These are phyloP conservation scores for Squalus acanthias DNA, from an alignment of 2,797 vertebrate species.

Conservation along the genomic window DNA sequence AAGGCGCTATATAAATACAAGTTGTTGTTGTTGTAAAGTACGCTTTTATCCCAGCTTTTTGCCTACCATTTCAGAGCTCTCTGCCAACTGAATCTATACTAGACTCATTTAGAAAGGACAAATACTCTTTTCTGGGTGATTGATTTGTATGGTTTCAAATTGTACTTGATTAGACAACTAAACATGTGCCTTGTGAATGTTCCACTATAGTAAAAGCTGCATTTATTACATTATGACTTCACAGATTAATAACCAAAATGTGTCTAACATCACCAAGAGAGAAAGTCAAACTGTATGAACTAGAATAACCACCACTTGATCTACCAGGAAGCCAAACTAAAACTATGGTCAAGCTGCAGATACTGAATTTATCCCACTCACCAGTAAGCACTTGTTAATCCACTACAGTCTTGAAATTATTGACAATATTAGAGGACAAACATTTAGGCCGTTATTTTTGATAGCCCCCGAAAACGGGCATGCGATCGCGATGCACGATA, in stretches of 20 bases:
- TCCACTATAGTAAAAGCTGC: background rate
- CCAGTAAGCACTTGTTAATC: background rate
- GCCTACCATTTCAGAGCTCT: background rate
- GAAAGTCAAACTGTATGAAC: background rate
- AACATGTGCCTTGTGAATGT: background rate
- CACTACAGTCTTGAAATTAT: background rate
- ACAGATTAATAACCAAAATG: background rate
- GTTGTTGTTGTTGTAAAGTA: too few species aligned
- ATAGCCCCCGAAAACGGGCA: too few species aligned
- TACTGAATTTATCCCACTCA: background rate
- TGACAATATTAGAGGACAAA: background rate
- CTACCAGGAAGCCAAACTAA: background rate
- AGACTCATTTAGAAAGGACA: background rate
- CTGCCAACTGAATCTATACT: background rate
- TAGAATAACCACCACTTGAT: background rate
- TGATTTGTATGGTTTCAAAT: background rate
- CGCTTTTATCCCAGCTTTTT: background rate
- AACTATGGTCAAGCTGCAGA: background rate
- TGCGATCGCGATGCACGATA: too few species aligned
- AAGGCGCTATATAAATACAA: too few species aligned
- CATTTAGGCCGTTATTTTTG: too few species aligned
- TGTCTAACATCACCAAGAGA: background rate
- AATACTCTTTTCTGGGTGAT: background rate
- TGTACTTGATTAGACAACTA: background rate
- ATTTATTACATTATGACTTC: background rate